phyloP scores from a whole-genome alignment of 1,140 invertebrate species.

The Euura lappo region DNA sequence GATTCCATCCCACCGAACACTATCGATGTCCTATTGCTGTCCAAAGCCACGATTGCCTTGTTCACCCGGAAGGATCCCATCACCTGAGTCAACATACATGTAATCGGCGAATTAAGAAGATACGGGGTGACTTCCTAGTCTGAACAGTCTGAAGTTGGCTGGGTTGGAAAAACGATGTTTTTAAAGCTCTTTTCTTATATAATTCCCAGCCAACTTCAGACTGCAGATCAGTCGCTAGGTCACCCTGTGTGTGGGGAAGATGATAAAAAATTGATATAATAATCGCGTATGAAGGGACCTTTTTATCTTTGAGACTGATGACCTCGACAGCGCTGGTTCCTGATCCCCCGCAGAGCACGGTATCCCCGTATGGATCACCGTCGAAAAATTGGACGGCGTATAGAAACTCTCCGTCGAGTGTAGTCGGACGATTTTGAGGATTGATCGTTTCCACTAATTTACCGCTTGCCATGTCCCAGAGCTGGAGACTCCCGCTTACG shows the following conservation, averaged over 20 bases:
- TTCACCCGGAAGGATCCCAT: constrained; percentile 35
- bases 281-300: constrained; percentile 23
- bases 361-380: constrained; percentile 40
- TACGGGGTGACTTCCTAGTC: too few species aligned
- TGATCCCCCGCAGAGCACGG: constrained; percentile 41
- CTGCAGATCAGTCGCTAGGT: too few species aligned
- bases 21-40: constrained; percentile 36
- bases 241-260: too few species aligned
- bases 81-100: constrained; percentile 30
- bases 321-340: constrained; percentile 44
- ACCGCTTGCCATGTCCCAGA: constrained; percentile 45
- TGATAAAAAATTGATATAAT: background rate
- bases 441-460: constrained; percentile 45
- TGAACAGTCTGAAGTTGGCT: too few species aligned
- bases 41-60: constrained; percentile 41
- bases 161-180: too few species aligned
- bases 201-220: too few species aligned
- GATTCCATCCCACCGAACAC: constrained; percentile 48
- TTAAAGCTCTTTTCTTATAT: too few species aligned
- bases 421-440: constrained; percentile 39
- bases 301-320: constrained; percentile 44
- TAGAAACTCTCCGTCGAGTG: constrained; percentile 45
- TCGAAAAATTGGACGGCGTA: constrained; percentile 45
- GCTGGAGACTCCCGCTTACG: constrained; percentile 42
- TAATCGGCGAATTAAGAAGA: too few species aligned